These are phyloP conservation scores for Desmodus rotundus DNA, from an alignment of 2,113 vertebrate genomes.

Conservation along the genomic window DNA sequence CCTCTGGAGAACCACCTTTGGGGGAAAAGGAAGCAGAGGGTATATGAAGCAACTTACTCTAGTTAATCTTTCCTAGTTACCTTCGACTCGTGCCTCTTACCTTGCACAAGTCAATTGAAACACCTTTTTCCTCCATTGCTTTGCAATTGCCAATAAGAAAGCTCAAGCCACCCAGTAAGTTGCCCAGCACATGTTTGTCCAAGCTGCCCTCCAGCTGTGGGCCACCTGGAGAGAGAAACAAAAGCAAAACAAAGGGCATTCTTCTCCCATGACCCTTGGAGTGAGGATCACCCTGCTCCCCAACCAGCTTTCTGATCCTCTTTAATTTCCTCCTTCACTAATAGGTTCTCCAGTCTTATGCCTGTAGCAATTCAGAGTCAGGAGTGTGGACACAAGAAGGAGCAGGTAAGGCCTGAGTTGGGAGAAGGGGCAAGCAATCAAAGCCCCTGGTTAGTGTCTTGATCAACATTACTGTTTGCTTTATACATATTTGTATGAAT, in stretches of 20 bases:
- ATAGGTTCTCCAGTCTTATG: background rate
- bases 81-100: constrained; percentile 33
- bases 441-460: rapidly evolving
- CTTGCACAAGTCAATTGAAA: constrained; percentile 2
- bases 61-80: background rate
- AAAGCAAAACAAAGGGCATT: background rate
- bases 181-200: background rate
- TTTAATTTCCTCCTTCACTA: no score
- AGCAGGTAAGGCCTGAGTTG: background rate
- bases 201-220: background rate
- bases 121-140: background rate
- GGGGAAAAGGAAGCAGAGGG: background rate
- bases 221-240: background rate
- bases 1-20: background rate
- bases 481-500: background rate
- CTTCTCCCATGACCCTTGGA: rapidly evolving
- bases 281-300: no score
- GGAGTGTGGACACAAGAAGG: background rate
- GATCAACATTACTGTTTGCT: background rate
- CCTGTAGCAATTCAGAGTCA: background rate
- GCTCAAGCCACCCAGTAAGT: background rate
- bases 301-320: background rate
- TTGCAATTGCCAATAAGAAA: background rate
- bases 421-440: background rate
- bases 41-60: background rate